A percentile compares a stretch with the other conserved stretches of the same genome.
Evolutionary conservation across 1,140 invertebrate species (phyloP).

Genomic region (Leptinotarsa defecta): DNA sequence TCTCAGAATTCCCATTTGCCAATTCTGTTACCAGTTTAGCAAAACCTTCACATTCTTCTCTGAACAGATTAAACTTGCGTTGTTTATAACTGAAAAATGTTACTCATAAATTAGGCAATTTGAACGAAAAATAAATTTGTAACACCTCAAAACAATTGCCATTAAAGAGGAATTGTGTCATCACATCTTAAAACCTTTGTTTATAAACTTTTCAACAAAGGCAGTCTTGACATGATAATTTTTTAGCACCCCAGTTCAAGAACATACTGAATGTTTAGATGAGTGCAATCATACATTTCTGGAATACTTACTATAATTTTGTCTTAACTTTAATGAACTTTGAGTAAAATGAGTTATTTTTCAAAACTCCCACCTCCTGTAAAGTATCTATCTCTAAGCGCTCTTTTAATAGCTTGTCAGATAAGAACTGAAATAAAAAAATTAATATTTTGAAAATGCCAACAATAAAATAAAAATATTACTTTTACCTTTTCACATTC

Average conservation of each 20-base stretch:
- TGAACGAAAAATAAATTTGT: slow-evolving; percentile 1
- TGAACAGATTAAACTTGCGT: slow-evolving; percentile 96
- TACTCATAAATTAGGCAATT: background rate
- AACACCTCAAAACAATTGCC: slow-evolving; percentile 25
- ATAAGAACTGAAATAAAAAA: slow-evolving; percentile 66
- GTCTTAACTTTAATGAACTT: slow-evolving; percentile 99
- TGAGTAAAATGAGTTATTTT: slow-evolving; percentile 89
- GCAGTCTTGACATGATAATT: slow-evolving; percentile 34
- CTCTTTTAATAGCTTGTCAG: slow-evolving; percentile 87
- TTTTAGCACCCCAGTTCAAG: background rate
- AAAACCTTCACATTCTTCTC: slow-evolving; percentile 99
- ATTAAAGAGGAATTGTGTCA: background rate
- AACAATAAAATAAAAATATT: background rate
- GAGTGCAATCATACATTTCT: slow-evolving; percentile 1
- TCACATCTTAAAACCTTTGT: slow-evolving; percentile 26
- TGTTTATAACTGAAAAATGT: slow-evolving; percentile 90
- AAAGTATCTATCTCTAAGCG: slow-evolving; percentile 91
- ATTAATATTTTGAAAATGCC: slow-evolving; percentile 22
- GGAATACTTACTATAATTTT: slow-evolving; percentile 88
- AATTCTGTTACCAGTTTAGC: slow-evolving; percentile 96
- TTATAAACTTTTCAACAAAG: slow-evolving; percentile 30
- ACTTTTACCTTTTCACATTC: slow-evolving; percentile 70
- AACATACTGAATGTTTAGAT: background rate
- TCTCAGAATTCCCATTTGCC: slow-evolving; percentile 81
- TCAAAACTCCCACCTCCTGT: slow-evolving; percentile 89